Base-by-base conservation (phyloP, 2,888 invertebrate species). In the Nomada fabriciana region DNA sequence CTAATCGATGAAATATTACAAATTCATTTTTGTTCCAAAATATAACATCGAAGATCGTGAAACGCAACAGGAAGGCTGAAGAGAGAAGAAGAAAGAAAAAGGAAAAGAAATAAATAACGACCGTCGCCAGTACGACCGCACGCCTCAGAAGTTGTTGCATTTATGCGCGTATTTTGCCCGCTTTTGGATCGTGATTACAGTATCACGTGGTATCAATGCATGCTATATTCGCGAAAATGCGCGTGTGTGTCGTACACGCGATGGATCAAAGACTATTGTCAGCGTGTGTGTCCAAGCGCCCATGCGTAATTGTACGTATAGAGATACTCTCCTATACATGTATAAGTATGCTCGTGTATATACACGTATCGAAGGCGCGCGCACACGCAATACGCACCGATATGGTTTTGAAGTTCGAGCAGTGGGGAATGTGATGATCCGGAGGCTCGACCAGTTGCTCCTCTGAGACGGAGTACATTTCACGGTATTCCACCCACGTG, bases 371-470 rank as follows among this genome's bases (percentile, higher is more conserved):
- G 23, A 50, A 36, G 23, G 20, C 11, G 55, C 65, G 63, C 75
- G 65, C 80, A 59, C 52, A 69, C 43, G 47, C 64, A 70, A 74
- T 68, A 70, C 72, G 64, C 63, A 53, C 69, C 68, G 76, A 84
- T 80, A 80, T 36, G 71, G 57, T 61, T 74, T 73, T 29, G 20
- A 77, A 72, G 75, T 60, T 70, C 47, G 65, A 72, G 82, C 86
- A 82, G 89, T 88, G 89, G 88, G 82, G 84, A 86, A 85, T 73
- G 61, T 76, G 75, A 67, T 70, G 71, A 82, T 65, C 86, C 75
- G 90, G 90, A 90, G 91, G 90, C 90, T 89, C 88, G 90, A 87
- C 86, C 89, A 89, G 86, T 88, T 85, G 87, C 84, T 85, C 74
- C 75, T 84, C 71, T 76, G 83, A 76, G 85, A 83, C 86, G 82